A percentile compares a stretch with the other conserved stretches of the same genome.
These are phyloP conservation scores for Hyaena hyaena DNA, from an alignment of 2,113 vertebrate genomes.

Conservation along the genomic window DNA sequence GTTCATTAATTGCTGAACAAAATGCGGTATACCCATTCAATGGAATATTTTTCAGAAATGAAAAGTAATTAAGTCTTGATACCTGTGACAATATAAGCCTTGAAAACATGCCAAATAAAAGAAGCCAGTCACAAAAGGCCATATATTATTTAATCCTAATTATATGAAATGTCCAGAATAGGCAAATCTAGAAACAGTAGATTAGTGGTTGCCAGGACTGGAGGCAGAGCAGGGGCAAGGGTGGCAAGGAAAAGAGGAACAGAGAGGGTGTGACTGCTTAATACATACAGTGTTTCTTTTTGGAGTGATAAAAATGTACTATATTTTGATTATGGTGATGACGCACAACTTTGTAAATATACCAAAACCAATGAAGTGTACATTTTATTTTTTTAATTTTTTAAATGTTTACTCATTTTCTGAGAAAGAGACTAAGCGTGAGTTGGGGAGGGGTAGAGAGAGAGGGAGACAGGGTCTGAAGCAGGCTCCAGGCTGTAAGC, in stretches of 20 bases:
- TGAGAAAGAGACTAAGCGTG: too few species aligned
- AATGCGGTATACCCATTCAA: neutral
- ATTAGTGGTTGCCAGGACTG: neutral
- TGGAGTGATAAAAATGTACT: neutral
- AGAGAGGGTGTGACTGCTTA: neutral
- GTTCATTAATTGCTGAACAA: neutral
- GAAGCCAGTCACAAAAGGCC: slow-evolving; percentile 15
- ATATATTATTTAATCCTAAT: neutral
- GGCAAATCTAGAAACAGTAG: neutral
- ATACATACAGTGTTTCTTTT: neutral
- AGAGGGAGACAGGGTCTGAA: too few species aligned
- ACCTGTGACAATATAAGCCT: neutral
- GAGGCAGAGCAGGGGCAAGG: neutral
- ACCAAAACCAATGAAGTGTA: neutral
- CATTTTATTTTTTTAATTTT: neutral
- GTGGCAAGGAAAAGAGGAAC: neutral
- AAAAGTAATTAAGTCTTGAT: neutral
- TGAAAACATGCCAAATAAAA: slow-evolving; percentile 31
- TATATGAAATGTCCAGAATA: neutral
- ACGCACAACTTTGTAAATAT: neutral
- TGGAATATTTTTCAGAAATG: neutral
- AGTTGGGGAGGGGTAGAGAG: too few species aligned
- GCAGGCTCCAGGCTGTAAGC: too few species aligned
- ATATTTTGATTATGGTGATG: neutral
- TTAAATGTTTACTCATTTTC: too few species aligned